phyloP scores from a whole-genome alignment of 2,113 vertebrate species.

The Bos javanicus region DNA sequence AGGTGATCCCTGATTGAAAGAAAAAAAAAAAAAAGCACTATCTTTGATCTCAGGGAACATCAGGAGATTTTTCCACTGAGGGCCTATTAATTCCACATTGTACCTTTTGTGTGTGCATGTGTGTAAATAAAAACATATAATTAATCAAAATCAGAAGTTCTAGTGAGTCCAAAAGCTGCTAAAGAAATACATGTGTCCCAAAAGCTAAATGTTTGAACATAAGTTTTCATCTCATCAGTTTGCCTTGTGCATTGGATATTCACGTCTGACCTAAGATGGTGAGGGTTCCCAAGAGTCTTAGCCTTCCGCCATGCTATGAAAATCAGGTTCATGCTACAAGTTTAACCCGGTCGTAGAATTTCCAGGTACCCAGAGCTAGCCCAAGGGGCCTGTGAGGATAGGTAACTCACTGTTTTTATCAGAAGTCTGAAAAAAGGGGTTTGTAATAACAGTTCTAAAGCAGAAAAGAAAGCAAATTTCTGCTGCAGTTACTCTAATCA shows the following conservation, averaged over 20 bases:
- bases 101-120: conserved; percentile 30
- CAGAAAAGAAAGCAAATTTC: conserved; percentile 33
- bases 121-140: conserved; percentile 62
- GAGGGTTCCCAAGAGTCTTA: not conserved
- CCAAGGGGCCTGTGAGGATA: not conserved
- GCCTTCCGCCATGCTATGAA: conserved; percentile 4
- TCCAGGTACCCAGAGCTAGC: not conserved
- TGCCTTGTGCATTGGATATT: conserved; percentile 2
- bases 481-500: not conserved
- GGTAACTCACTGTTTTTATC: conserved; percentile 8
- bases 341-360: conserved; percentile 17
- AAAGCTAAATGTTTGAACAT: conserved; percentile 31
- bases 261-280: not conserved
- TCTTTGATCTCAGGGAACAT: conserved; percentile 71
- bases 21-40: conserved; percentile 35
- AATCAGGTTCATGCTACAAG: not conserved
- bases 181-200: not conserved
- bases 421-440: not conserved
- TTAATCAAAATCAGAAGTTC: conserved; percentile 39
- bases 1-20: conserved; percentile 47
- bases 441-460: conserved; percentile 13
- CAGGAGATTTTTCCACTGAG: conserved; percentile 65
- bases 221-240: conserved; percentile 27
- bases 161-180: not conserved
- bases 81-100: conserved; percentile 64